These are phyloP conservation scores for Bombyx mori DNA, from an alignment of 1,140 invertebrate species.

Conservation along the genomic window ASM3026992v2 NC_085118.1:9675001-9675500, in stretches of 20 bases:
- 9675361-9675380: no score
- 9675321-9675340: no score
- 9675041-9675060: conserved; percentile 33
- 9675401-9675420: conserved; percentile 41
- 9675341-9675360: no score
- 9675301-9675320: no score
- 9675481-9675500: conserved; percentile 53
- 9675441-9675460: conserved; percentile 37
- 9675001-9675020: conserved; percentile 50
- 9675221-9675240: no score
- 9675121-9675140: background rate
- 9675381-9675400: no score
- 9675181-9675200: background rate
- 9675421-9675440: conserved; percentile 48
- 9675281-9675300: no score
- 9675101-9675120: background rate
- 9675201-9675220: no score
- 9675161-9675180: background rate
- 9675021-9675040: conserved; percentile 62
- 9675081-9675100: conserved; percentile 13
- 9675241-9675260: no score
- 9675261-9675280: no score
- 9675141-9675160: background rate
- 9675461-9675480: conserved; percentile 64
- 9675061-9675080: conserved; percentile 26